Evolutionary conservation across 2,797 vertebrate genomes (phyloP), one percentile per base, ranked within the genome.

Genomic region (Enteromius afrohamiltoni): DNA sequence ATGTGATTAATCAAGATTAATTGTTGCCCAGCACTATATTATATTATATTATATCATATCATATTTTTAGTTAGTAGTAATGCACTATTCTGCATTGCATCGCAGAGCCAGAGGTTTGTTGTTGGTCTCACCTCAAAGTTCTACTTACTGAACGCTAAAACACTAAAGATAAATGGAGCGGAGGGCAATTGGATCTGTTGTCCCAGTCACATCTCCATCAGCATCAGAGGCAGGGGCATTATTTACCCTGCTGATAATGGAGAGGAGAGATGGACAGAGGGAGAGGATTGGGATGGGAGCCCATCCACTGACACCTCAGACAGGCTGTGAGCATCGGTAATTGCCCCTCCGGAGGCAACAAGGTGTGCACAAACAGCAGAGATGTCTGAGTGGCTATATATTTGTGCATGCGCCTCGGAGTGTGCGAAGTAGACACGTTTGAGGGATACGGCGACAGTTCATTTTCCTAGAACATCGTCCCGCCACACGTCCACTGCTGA

Each of bases 401-500:
- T 85, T 79, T 80, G 85, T 83, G 73, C 16, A 67, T 74, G 60
- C 68, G 45, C 58, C 37, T 80, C 49, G 23, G 49, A 65, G 70
- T 80, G 80, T 77, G 80, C 26, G 11, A 85, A 77, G 71, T 47
- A 79, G 90, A 34, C 79, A 86, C 60, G 87, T 90, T 87, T 90
- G 91, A 93, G 90, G 89, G 89, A 92, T 91, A 77, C 85, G 88
- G 91, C 92, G 94, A 95, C 95, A 95, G 94, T 95, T 95, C 93
- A 94, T 95, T 95, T 95, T 94, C 92, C 84, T 88, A 89, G 93
- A 95, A 95, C 95, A 95, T 94, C 91, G 88, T 90, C 90, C 82
- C 85, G 87, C 89, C 89, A 89, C 85, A 70, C 90, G 79, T 88
- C 87, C 77, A 86, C 87, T 87, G 91, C 89, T 86, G 88, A 89